Evolutionary conservation across 2,113 vertebrate genomes (phyloP).

Genomic region (Menura novaehollandiae): DNA sequence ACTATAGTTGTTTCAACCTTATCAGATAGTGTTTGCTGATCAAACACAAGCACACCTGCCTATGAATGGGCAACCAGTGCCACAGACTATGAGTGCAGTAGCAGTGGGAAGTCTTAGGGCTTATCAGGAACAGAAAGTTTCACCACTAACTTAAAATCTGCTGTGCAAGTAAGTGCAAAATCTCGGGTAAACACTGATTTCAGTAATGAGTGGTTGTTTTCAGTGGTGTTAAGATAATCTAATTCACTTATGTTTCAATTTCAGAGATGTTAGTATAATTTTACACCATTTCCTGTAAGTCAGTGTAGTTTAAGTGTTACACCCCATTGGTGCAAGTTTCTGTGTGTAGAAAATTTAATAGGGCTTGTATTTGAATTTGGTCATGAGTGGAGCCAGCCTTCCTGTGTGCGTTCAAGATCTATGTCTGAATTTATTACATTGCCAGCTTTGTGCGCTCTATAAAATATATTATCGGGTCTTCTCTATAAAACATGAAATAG

Average conservation of each 20-base stretch:
- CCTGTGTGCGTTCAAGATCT: background rate
- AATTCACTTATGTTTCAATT: background rate
- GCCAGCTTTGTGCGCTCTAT: background rate
- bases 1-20: background rate
- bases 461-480: background rate
- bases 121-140: background rate
- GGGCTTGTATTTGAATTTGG: background rate
- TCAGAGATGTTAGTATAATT: background rate
- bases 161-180: background rate
- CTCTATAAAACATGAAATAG: background rate
- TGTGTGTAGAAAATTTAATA: background rate
- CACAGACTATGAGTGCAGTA: rapidly evolving
- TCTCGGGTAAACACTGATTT: background rate
- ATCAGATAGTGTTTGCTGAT: background rate
- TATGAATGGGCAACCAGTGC: rapidly evolving
- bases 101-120: background rate
- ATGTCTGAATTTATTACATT: background rate
- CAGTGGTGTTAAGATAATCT: background rate
- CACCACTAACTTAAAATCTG: background rate
- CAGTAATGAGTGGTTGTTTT: background rate
- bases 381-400: background rate
- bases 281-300: background rate
- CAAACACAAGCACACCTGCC: background rate
- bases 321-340: background rate
- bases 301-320: background rate